Evolutionary conservation across 1,140 invertebrate genomes (phyloP).

Genomic region (Pseudomyrmex gracilis): DNA sequence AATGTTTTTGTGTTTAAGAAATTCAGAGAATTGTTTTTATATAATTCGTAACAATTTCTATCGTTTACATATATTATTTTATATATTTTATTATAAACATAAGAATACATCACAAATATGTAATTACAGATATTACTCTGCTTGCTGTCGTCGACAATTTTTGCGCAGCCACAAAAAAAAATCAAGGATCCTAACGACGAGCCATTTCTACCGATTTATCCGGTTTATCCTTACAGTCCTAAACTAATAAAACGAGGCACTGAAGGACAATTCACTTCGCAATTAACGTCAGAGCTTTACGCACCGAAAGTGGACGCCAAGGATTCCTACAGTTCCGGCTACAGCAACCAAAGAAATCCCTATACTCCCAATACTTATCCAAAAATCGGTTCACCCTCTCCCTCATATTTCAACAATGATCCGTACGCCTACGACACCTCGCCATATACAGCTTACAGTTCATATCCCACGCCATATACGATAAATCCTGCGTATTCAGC

Average conservation of each 20-base stretch:
- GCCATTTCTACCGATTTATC: slow-evolving; percentile 83
- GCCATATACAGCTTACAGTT: slow-evolving; percentile 72
- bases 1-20: too few relatives aligned
- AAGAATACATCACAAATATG: background rate
- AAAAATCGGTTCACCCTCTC: slow-evolving; percentile 51
- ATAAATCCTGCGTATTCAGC: slow-evolving; percentile 26
- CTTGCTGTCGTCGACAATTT: slow-evolving; percentile 74
- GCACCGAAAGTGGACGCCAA: slow-evolving; percentile 77
- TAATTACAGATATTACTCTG: slow-evolving; percentile 75
- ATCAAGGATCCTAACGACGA: slow-evolving; percentile 79
- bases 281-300: slow-evolving; percentile 78
- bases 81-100: background rate
- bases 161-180: slow-evolving; percentile 72
- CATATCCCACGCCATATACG: slow-evolving; percentile 63
- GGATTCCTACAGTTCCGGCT: slow-evolving; percentile 78
- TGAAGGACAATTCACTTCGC: slow-evolving; percentile 72
- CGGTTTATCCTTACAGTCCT: slow-evolving; percentile 81
- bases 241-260: slow-evolving; percentile 81
- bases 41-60: background rate
- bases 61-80: background rate
- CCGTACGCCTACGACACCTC: slow-evolving; percentile 38
- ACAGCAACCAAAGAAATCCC: slow-evolving; percentile 71
- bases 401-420: slow-evolving; percentile 5
- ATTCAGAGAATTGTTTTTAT: background rate
- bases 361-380: slow-evolving; percentile 75